Evolutionary conservation across 64 coral and sea anemone species (phyloP).

Genomic region (Acropora tenuis): DNA sequence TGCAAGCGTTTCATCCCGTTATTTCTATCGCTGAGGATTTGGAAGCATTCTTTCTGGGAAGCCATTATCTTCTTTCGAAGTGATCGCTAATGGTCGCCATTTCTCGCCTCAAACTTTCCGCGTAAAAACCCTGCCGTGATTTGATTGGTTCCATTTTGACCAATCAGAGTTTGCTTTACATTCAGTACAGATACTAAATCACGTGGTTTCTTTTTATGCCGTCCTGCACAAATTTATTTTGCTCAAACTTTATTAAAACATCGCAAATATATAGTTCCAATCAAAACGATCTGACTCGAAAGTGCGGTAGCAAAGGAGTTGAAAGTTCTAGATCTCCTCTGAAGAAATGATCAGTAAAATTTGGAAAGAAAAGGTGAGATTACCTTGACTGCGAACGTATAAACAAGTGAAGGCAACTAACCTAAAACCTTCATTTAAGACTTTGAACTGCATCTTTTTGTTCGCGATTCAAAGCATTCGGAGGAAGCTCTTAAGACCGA

Average conservation of each 20-base stretch:
- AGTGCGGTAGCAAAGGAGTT: slow-evolving; percentile 8
- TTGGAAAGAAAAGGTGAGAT: slow-evolving; percentile 28
- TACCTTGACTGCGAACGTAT: too few species aligned
- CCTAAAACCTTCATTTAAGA: background rate
- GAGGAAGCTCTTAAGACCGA: slow-evolving; percentile 14
- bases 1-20: too few species aligned
- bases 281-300: background rate
- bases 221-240: too few species aligned
- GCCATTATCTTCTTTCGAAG: too few species aligned
- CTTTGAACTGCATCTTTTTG: slow-evolving; percentile 20
- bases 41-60: background rate
- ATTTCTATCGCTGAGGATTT: too few species aligned
- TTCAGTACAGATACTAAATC: background rate
- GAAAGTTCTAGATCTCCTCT: background rate
- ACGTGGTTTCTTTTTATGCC: too few species aligned
- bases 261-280: too few species aligned
- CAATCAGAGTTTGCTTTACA: slow-evolving; percentile 16
- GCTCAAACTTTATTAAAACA: too few species aligned
- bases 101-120: background rate
- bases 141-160: slow-evolving; percentile 8
- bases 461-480: background rate
- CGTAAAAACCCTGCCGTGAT: background rate
- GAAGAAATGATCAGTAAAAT: slow-evolving; percentile 22
- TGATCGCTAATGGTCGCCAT: too few species aligned
- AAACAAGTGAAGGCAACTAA: too few species aligned